phyloP scores from a whole-genome alignment of 2,113 vertebrate species.

The Cacatua alba region DNA sequence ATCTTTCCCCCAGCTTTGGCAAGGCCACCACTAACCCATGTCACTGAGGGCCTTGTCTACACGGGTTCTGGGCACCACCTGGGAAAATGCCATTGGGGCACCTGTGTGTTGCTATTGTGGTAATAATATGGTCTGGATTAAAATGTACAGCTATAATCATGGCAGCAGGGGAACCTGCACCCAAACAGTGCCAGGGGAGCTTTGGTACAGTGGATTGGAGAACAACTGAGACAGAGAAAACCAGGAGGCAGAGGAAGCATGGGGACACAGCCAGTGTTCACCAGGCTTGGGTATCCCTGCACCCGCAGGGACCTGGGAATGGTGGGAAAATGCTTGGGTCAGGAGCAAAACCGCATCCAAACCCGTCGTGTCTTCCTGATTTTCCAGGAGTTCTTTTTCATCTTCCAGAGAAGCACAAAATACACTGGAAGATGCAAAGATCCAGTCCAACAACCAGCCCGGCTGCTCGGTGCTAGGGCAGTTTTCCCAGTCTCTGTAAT shows the following conservation, averaged over 20 bases:
- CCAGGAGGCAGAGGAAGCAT: not conserved
- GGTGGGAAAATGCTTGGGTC: not conserved
- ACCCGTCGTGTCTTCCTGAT: not conserved
- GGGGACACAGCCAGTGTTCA: accelerated
- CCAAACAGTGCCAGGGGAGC: not conserved
- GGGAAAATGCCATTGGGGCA: not conserved
- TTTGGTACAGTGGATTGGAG: not conserved
- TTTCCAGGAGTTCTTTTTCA: not conserved
- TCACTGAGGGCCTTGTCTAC: not conserved
- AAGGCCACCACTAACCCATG: not conserved
- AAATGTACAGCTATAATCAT: not conserved
- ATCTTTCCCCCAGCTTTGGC: not conserved
- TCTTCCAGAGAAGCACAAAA: not conserved
- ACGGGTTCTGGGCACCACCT: not conserved
- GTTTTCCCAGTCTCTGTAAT: not conserved
- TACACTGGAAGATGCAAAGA: not conserved
- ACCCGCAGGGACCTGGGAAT: not conserved
- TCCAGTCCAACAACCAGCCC: not conserved
- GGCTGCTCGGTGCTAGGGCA: not conserved
- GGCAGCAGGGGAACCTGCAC: not conserved
- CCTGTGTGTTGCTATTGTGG: not conserved
- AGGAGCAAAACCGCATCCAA: not conserved
- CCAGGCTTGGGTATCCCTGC: not conserved
- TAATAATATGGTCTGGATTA: not conserved
- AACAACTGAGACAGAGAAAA: not conserved